Evolutionary conservation across 2,888 invertebrate genomes (phyloP), one percentile per base, ranked within the genome.

Genomic region (Apamea sordens): DNA sequence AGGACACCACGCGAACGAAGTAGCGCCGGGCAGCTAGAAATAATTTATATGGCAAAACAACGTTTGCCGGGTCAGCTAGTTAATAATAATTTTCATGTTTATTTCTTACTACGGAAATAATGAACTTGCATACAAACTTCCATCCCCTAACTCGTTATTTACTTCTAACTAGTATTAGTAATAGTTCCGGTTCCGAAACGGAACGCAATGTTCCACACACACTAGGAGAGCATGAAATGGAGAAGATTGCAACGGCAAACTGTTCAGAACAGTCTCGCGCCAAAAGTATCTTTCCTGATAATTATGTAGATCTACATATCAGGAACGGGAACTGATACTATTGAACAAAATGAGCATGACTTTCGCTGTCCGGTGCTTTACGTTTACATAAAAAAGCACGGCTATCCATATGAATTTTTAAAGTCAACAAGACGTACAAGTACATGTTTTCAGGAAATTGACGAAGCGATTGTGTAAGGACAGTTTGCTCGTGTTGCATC

Each of bases 171-270:
- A 24, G 24, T 56, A 56, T 59, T 59, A n/a, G 53, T 63, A 44
- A 24, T 32, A 44, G 73, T 73, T 70, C 53, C 53, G 18, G 36
- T 53, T 73, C 64, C 21, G 28, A 28, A 73, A 73, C 65, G 44
- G 28, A 44, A 65, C 28, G 44, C 24, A 65, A 73, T 65, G 24
- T 67, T 44, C 44, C 32, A 44, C 7, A 44, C 11, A 15, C 15
- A 67, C 67, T 44, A 73, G 73, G 28, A 73, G 24, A n/a, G 24
- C 56, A 24, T 56, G 56, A 56, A 65, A 44, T 15, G 24, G 13
- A 73, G 44, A 28, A 47, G 67, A 18, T 32, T 32, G 67, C 32
- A 65, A 6, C 6, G 32, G 24, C 32, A 65, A 44, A 65, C 28
- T 21, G 67, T 18, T 32, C 15, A 32, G 24, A 32, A 32, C 10